Evolutionary conservation across 2,888 invertebrate species (phyloP).

Genomic region (Automeris io): DNA sequence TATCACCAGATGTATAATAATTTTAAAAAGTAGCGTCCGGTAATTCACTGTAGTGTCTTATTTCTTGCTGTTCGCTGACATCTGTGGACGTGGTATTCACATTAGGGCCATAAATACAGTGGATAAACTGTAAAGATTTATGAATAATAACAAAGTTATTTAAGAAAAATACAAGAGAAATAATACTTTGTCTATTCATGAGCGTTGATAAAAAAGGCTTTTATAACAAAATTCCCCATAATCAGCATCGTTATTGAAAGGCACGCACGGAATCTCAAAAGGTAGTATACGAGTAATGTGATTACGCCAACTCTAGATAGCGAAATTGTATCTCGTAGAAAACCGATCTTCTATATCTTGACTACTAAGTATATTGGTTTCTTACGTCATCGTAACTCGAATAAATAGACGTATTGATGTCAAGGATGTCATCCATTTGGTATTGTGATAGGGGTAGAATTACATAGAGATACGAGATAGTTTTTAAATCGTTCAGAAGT

Average conservation of each 20-base stretch:
- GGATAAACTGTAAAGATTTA: too few species aligned
- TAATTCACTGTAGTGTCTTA: too few species aligned
- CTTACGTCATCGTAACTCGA: conserved; percentile 24
- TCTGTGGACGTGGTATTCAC: too few species aligned
- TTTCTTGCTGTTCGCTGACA: too few species aligned
- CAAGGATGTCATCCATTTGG: conserved; percentile 24
- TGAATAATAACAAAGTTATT: too few species aligned
- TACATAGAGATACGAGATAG: conserved; percentile 17
- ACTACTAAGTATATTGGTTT: neutral
- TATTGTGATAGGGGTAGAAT: conserved; percentile 22
- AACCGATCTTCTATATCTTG: neutral
- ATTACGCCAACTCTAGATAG: neutral
- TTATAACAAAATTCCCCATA: conserved; percentile 7
- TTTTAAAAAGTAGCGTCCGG: too few species aligned
- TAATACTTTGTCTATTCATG: too few species aligned
- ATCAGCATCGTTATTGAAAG: conserved; percentile 24
- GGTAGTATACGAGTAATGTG: neutral
- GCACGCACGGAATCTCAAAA: conserved; percentile 21
- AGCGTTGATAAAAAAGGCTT: too few species aligned
- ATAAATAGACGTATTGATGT: conserved; percentile 23
- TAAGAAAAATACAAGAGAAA: too few species aligned
- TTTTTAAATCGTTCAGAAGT: conserved; percentile 31
- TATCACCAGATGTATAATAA: too few species aligned
- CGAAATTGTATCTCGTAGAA: neutral
- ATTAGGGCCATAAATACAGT: too few species aligned